phyloP scores from a whole-genome alignment of 1,140 invertebrate species.

The Subanguina moxae region DNA sequence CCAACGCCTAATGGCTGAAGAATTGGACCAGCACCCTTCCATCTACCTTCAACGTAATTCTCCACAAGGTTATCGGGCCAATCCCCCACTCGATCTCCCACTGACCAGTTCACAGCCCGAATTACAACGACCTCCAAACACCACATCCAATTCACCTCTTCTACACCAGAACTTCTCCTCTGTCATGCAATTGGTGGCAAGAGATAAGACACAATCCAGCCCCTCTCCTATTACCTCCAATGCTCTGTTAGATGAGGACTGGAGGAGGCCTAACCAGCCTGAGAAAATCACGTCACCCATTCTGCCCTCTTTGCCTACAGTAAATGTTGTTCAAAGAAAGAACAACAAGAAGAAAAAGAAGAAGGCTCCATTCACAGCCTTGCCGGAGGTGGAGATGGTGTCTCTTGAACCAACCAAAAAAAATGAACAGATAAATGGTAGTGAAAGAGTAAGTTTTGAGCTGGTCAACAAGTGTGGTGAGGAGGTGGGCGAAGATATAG shows the following conservation, averaged over 20 bases:
- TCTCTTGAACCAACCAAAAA: too few species aligned
- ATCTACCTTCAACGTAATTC: too few species aligned
- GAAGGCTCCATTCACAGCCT: neutral
- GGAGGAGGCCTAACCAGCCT: neutral
- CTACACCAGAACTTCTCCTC: neutral
- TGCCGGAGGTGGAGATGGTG: neutral
- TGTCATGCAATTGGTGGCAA: neutral
- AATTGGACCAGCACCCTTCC: too few species aligned
- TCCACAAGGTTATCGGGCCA: neutral
- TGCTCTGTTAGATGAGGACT: too few species aligned
- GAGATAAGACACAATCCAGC: neutral
- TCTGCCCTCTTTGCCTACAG: neutral
- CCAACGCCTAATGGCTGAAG: neutral
- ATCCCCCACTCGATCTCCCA: neutral
- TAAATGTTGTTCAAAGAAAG: neutral
- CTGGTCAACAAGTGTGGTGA: too few species aligned
- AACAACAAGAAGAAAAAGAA: neutral
- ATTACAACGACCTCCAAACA: neutral
- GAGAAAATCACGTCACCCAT: neutral
- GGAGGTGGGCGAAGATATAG: too few species aligned
- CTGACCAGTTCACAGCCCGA: neutral
- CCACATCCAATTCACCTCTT: neutral
- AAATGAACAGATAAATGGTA: too few species aligned
- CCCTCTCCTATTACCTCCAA: too few species aligned
- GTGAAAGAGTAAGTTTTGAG: too few species aligned